phyloP scores from a whole-genome alignment of 1,140 invertebrate genomes.

The Drosophila grimshawi region DNA sequence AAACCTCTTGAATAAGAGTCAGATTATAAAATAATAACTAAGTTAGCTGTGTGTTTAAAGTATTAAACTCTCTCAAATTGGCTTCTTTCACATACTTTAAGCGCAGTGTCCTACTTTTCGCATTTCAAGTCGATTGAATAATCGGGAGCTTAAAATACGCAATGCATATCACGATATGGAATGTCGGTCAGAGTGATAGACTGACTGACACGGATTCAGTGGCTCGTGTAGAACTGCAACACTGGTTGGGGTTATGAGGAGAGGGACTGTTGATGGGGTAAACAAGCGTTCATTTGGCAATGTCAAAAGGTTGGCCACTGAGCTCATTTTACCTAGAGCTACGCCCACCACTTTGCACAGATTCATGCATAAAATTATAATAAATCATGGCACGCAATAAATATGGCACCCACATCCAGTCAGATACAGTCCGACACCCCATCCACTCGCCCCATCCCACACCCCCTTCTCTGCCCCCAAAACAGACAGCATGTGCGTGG shows the following conservation, averaged over 20 bases:
- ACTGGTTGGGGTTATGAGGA: not conserved
- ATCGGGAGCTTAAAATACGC: not conserved
- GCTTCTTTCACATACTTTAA: not conserved
- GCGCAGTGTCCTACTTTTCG: no score
- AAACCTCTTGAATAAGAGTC: no score
- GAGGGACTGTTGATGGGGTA: not conserved
- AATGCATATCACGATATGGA: not conserved
- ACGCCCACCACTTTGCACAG: conserved; percentile 65
- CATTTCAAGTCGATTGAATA: not conserved
- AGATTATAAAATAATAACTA: no score
- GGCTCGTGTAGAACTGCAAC: not conserved
- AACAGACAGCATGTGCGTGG: conserved; percentile 48
- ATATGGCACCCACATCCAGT: conserved; percentile 63
- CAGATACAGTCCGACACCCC: conserved; percentile 1
- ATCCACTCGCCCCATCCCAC: not conserved
- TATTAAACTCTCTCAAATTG: not conserved
- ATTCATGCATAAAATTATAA: conserved; percentile 83
- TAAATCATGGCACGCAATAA: conserved; percentile 78
- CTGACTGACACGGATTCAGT: not conserved
- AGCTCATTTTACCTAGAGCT: conserved; percentile 67
- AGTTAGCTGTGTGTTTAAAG: no score
- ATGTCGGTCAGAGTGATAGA: conserved; percentile 1
- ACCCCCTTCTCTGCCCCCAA: not conserved
- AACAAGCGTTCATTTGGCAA: conserved; percentile 25
- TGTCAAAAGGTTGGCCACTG: conserved; percentile 50